Conservation (phyloP, 2,113 vertebrate genomes). For the Phoenicopterus ruber region DNA sequence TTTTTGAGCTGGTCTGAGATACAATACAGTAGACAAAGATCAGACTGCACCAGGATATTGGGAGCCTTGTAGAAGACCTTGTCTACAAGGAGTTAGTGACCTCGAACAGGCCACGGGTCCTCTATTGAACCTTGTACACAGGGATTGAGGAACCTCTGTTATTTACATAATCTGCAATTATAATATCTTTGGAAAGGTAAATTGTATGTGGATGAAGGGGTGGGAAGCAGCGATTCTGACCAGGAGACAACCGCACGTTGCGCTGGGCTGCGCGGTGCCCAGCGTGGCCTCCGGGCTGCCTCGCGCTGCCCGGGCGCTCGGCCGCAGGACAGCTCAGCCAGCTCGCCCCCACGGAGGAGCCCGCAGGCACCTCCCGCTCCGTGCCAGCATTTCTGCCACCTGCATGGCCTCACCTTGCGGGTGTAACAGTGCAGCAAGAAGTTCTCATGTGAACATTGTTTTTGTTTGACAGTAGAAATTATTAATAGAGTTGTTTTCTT, state of each 20-base stretch:
- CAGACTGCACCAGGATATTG: neutral
- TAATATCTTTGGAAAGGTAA: neutral
- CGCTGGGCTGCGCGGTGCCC: rapidly evolving
- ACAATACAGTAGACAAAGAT: neutral
- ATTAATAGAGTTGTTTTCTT: neutral
- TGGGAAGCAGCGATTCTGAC: neutral
- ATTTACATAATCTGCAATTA: neutral
- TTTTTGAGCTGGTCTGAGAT: neutral
- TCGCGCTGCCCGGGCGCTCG: neutral
- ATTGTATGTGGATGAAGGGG: neutral
- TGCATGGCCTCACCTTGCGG: neutral
- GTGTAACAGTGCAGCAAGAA: neutral
- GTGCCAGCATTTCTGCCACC: rapidly evolving
- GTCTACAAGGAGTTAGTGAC: neutral
- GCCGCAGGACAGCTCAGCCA: neutral
- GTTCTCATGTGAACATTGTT: rapidly evolving
- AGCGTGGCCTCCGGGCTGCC: neutral
- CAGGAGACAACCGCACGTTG: neutral
- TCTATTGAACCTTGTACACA: neutral
- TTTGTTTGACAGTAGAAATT: neutral
- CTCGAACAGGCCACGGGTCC: neutral
- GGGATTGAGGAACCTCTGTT: neutral
- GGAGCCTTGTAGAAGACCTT: neutral
- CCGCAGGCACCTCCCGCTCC: rapidly evolving
- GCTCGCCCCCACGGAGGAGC: neutral